Evolutionary conservation across 2,113 vertebrate species (phyloP), one percentile per base, ranked within the genome.

Genomic region (Leuciscus idus): DNA sequence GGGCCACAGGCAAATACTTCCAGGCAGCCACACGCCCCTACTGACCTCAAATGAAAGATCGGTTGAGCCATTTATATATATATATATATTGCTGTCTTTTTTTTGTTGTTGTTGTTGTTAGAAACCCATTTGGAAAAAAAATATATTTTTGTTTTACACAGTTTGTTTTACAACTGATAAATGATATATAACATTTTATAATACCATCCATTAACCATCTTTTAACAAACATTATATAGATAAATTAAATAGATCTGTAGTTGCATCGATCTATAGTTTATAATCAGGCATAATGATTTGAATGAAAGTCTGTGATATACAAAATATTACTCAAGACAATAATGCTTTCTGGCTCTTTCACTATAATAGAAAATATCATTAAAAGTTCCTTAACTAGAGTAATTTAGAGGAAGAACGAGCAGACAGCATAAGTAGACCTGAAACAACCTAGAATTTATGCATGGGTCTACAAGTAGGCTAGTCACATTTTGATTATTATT

Each of bases 21-120:
- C 73, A 6, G 55, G 43, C 84, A 87, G 46, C 79, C 83, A 70
- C 83, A 88, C 76, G 2, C 70, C 83, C 79, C 39, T 78, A 12
- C 75, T 77, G 76, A 85, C 80, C 87, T 85, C 68, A 88, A 84
- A 72, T 78, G 50, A 87, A 88, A 33, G 48, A 57, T 11, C n/a
- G 23, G 64, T 70, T 81, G 26, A 2, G 30, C 6, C 6, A 21
- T 36, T n/a, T 33, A 33, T 33, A 33, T 4, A 33, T 6, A 5
- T 8, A 43, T 2, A 9, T 4, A 23, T 57, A 23, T 19, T 6
- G 1, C 6, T 21, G 52, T 30, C 30, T 6, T 4, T 78, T 2
- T 33, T 13, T n/a, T 50, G 26, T 50, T 6, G n/a, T n/a, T n/a
- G n/a, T n/a, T n/a, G n/a, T 48, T 28, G 48, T 76, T 11, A 15